Evolutionary conservation across 2,888 invertebrate genomes (phyloP).

Genomic region (Nomada goodeniana): DNA sequence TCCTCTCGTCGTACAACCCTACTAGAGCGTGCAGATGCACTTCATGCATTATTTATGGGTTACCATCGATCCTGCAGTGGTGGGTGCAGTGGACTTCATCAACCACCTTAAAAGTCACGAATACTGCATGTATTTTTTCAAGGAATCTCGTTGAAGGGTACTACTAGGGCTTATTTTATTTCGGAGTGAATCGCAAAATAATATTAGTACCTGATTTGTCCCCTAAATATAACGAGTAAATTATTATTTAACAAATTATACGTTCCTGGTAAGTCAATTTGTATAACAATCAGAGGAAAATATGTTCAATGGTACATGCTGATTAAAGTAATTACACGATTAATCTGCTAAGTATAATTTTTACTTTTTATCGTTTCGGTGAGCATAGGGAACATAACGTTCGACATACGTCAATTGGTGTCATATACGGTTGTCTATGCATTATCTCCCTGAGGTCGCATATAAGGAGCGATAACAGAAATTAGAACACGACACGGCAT

Average conservation of each 20-base stretch:
- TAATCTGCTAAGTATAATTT: no score
- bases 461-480: slow-evolving; percentile 21
- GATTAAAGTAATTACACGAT: background rate
- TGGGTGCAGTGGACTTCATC: slow-evolving; percentile 45
- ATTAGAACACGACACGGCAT: background rate
- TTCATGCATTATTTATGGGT: slow-evolving; percentile 75
- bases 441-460: slow-evolving; percentile 12
- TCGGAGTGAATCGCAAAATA: background rate
- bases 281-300: background rate
- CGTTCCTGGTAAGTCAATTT: background rate
- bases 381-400: background rate
- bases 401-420: background rate
- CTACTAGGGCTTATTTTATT: background rate
- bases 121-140: slow-evolving; percentile 2
- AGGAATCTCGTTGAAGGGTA: background rate
- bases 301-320: background rate
- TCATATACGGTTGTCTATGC: background rate
- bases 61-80: slow-evolving; percentile 56
- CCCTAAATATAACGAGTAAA: background rate
- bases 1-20: slow-evolving; percentile 47
- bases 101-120: slow-evolving; percentile 22
- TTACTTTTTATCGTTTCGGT: background rate
- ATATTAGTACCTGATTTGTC: no score
- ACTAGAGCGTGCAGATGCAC: slow-evolving; percentile 56
- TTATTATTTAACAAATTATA: background rate